Base-by-base conservation (phyloP, 2,888 invertebrate species). In the Philereme vetulata region DNA sequence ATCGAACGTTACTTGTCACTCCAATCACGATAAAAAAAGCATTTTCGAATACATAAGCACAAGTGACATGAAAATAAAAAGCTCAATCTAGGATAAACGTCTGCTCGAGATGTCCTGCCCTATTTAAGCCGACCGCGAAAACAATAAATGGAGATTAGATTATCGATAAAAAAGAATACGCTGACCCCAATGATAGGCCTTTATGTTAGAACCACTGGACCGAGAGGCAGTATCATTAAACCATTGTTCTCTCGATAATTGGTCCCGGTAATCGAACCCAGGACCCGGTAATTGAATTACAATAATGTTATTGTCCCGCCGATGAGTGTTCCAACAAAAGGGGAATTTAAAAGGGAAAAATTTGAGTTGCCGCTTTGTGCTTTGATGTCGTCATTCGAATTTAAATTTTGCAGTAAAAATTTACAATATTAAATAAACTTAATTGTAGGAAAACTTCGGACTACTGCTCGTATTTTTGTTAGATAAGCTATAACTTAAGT, bases 241-340 rank as follows among this genome's bases (percentile, higher is more conserved):
- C 67, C 69, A 74, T 79, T 79, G 77, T 79, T 66, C 70, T 62
- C 56, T 62, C 59, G 67, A 68, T 78, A 76, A 79, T 76, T 74
- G 77, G 70, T 67, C 51, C 64, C 62, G 63, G 65, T 75, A 72
- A 77, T 79, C 71, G 72, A 77, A 76, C 72, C 67, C 72, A 51
- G 62, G 62, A 56, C 66, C 58, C 61, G 65, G 71, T 79, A 77
- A 79, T 79, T 77, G 72, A 75, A 77, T 79, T 69, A 79, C 77
- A 77, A 77, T 78, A 77, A 75, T 67, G 65, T 72, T 76, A 76
- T 75, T 73, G 60, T 54, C 55, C 55, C 64, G 60, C 67, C 67
- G 70, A 72, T 72, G 66, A 66, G 61, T 60, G 59, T 40, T 54
- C 57, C 60, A 51, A 67, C 68, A 74, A 76, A 74, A 68, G 70